These are phyloP conservation scores for Temnopleurus reevesii DNA, from an alignment of 53 echinoderm and acorn worm genomes.

Conservation along the genomic window DNA sequence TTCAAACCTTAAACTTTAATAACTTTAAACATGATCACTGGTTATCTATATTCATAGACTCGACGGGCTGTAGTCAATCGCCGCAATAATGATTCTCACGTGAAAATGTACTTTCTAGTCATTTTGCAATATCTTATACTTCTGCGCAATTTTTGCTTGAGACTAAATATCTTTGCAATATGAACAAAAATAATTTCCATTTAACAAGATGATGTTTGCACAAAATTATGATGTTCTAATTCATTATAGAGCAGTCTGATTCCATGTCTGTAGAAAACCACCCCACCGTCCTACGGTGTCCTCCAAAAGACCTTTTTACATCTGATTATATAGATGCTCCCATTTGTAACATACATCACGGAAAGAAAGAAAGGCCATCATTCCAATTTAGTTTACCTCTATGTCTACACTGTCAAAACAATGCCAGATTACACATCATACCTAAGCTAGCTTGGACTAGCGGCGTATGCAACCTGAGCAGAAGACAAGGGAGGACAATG, in stretches of 20 bases:
- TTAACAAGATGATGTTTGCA: too few relatives aligned
- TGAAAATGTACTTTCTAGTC: too few relatives aligned
- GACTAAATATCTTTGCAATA: too few relatives aligned
- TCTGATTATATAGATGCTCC: slow-evolving; percentile 19
- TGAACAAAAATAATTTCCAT: too few relatives aligned
- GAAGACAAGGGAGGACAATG: not conserved
- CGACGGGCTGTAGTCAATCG: too few relatives aligned
- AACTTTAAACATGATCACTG: too few relatives aligned
- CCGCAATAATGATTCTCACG: too few relatives aligned
- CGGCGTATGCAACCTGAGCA: slow-evolving; percentile 16
- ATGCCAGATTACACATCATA: slow-evolving; percentile 53
- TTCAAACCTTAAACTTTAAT: too few relatives aligned
- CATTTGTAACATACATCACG: slow-evolving; percentile 9
- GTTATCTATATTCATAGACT: too few relatives aligned
- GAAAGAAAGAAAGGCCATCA: slow-evolving; percentile 7
- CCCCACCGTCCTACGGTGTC: not conserved
- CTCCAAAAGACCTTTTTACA: slow-evolving; percentile 9
- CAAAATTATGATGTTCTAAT: not conserved
- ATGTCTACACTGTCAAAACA: slow-evolving; percentile 46
- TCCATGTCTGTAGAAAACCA: not conserved
- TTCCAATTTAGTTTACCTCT: slow-evolving; percentile 42
- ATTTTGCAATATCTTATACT: too few relatives aligned
- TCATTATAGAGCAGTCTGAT: not conserved
- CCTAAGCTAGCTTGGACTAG: slow-evolving; percentile 47
- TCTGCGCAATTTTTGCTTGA: too few relatives aligned